phyloP scores from a whole-genome alignment of 2,888 invertebrate species.

The Campoplex nolae region DNA sequence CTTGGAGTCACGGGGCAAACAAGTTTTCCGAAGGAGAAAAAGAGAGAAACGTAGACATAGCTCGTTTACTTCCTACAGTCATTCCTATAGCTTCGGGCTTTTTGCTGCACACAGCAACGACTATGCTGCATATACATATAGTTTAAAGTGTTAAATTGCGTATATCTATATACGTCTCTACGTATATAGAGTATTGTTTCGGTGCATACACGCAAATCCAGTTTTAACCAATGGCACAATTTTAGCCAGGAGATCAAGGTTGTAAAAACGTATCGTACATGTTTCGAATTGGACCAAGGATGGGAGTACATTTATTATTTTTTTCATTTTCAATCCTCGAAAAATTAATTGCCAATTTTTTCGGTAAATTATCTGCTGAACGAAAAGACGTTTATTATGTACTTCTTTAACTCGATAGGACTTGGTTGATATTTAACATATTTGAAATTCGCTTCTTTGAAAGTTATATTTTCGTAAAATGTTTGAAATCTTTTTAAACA shows the following conservation, averaged over 20 bases:
- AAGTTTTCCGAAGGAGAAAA: constrained; percentile 56
- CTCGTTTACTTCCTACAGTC: constrained; percentile 49
- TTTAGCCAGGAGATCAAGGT: not conserved
- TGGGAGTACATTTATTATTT: not conserved
- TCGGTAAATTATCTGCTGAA: not conserved
- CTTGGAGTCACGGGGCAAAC: constrained; percentile 53
- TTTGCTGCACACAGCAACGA: constrained; percentile 2
- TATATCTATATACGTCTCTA: not conserved
- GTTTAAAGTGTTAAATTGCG: too few species aligned
- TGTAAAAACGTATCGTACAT: not conserved
- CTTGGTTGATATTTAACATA: not conserved
- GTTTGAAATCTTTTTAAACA: not conserved
- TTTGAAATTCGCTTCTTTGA: too few species aligned
- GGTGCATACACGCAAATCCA: not conserved
- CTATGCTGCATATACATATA: not conserved
- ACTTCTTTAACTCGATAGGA: not conserved
- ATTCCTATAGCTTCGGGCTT: constrained; percentile 46
- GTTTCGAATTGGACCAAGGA: too few species aligned
- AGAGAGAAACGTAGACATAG: constrained; percentile 45
- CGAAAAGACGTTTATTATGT: too few species aligned
- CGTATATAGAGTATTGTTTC: not conserved
- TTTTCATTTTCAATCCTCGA: not conserved
- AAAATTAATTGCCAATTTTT: not conserved
- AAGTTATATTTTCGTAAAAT: too few species aligned
- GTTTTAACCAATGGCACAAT: not conserved